Base-by-base conservation (phyloP, 2,888 invertebrate genomes). In the Heliconius ismenius region DNA sequence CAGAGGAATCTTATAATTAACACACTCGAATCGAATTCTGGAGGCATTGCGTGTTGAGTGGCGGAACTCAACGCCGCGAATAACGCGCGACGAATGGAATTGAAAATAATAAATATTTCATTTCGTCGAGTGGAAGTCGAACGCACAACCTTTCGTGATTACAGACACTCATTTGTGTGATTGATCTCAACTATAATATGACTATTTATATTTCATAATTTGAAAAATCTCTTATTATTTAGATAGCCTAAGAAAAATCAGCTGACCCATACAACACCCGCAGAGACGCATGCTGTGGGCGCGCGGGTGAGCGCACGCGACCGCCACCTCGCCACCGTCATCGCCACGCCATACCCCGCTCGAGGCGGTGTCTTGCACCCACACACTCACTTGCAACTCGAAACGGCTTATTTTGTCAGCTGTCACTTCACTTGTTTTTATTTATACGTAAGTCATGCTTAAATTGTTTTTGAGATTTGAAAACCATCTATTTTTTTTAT, bases 231-330 rank as follows among this genome's bases (percentile, higher is more conserved):
- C 49, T 7, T 64, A 18, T 39, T 39, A n/a, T 7, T 11, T 39
- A 39, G 32, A 49, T 18, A 6, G 43, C 43, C 18, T 49, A 49
- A 18, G 43, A 67, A 43, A 69, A 73, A 62, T 18, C 73, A 84
- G 92, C 92, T 89, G 88, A 93, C 93, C 93, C 82, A 92, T 88
- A 87, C 94, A 94, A 87, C 94, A 93, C 87, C 92, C 90, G 88
- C 94, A 94, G 84, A 93, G 90, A 86, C 93, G 94, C 94, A 94
- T 94, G 87, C 90, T 86, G 85, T 86, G 87, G 83, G 89, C 81
- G 87, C 90, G 90, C 89, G 87, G 89, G 82, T 84, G 85, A 81
- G 88, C 86, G 86, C 90, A 87, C 88, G 86, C 88, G 82, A 82
- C 86, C 82, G 84, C 84, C 81, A 84, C 90, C 89, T 91, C 89